These are phyloP conservation scores for Phylloscopus trochiloides DNA, from an alignment of 2,113 vertebrate genomes.

Conservation along the genomic window DNA sequence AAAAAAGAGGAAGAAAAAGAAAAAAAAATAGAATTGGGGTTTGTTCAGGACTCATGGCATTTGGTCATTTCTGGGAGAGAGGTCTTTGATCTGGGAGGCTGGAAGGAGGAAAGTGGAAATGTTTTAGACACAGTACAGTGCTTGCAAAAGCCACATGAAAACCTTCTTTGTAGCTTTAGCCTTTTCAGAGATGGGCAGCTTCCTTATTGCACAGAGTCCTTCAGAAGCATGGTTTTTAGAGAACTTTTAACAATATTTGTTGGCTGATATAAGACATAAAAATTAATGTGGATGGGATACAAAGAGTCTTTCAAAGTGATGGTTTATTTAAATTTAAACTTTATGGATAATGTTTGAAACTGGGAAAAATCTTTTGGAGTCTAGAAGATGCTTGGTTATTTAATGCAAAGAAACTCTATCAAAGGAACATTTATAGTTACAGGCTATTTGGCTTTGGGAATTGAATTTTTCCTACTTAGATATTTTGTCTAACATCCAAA, in stretches of 20 bases:
- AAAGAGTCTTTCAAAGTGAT: constrained; percentile 37
- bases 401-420: constrained; percentile 62
- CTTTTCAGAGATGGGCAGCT: constrained; percentile 72
- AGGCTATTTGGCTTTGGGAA: constrained; percentile 65
- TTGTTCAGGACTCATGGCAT: constrained; percentile 76
- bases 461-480: constrained; percentile 61
- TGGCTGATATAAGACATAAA: constrained; percentile 31
- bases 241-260: constrained; percentile 55
- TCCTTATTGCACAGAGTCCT: constrained; percentile 72
- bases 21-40: constrained; percentile 54
- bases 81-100: constrained; percentile 79
- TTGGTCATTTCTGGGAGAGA: constrained; percentile 77
- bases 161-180: constrained; percentile 77
- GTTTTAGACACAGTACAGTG: constrained; percentile 70
- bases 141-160: constrained; percentile 83
- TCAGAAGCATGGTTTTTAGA: not conserved
- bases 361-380: not conserved
- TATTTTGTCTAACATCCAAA: constrained; percentile 68
- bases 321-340: constrained; percentile 57
- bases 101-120: constrained; percentile 75
- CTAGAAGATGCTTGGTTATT: constrained; percentile 45
- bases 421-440: constrained; percentile 62
- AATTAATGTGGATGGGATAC: constrained; percentile 32
- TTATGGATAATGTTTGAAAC: constrained; percentile 16
- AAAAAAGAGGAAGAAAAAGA: fast-evolving